Evolutionary conservation across 1,140 invertebrate species (phyloP).

Genomic region (Aphelinus atriplicis): DNA sequence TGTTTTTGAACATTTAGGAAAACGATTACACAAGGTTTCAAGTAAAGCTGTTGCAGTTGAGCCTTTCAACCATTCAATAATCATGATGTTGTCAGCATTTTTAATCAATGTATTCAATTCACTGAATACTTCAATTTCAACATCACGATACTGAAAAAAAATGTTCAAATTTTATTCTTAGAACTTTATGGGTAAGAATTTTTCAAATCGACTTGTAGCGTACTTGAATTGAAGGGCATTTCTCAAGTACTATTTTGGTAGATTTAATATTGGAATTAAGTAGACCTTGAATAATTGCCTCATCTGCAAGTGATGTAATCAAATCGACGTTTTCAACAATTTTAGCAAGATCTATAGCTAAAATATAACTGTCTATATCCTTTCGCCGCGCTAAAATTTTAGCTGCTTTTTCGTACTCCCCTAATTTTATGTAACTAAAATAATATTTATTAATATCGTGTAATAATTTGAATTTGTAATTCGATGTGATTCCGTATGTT

Average conservation of each 20-base stretch:
- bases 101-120: constrained; percentile 42
- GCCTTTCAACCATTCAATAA: constrained; percentile 47
- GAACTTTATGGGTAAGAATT: background rate
- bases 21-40: constrained; percentile 44
- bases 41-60: constrained; percentile 42
- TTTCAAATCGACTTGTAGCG: background rate
- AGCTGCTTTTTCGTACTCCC: constrained; percentile 51
- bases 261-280: constrained; percentile 39
- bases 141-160: constrained; percentile 42
- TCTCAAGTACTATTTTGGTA: constrained; percentile 47
- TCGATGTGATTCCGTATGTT: too few relatives aligned
- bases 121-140: constrained; percentile 48
- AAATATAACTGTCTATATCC: constrained; percentile 46
- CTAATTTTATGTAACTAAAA: constrained; percentile 50
- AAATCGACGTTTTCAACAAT: constrained; percentile 47
- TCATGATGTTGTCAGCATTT: constrained; percentile 25
- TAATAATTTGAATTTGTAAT: background rate
- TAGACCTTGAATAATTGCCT: constrained; percentile 52
- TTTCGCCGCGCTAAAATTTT: constrained; percentile 52
- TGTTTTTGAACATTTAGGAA: constrained; percentile 37
- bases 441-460: constrained; percentile 22
- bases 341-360: constrained; percentile 55
- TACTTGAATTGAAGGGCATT: constrained; percentile 50
- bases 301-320: constrained; percentile 47
- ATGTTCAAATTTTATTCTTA: background rate